Conservation (phyloP, 2,888 invertebrate species). For the Mesoligia furuncula region DNA sequence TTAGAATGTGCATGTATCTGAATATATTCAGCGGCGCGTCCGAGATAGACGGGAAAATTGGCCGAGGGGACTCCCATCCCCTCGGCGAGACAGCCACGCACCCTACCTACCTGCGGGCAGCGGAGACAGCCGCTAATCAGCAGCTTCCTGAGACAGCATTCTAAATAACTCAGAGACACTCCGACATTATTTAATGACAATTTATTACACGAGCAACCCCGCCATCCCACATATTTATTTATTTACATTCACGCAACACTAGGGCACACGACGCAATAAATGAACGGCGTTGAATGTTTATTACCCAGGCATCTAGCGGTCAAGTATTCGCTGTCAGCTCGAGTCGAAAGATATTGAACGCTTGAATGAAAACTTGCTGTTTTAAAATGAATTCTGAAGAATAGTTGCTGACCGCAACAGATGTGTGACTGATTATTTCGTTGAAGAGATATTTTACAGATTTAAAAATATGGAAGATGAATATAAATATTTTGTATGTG, state of each 20-base stretch:
- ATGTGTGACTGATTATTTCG: conserved; percentile 25
- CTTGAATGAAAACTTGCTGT: conserved; percentile 25
- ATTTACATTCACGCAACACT: conserved; percentile 13
- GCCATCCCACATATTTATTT: conserved; percentile 5
- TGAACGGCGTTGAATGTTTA: conserved; percentile 1
- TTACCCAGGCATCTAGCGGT: conserved; percentile 16
- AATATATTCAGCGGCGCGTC: conserved; percentile 71
- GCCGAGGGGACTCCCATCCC: conserved; percentile 14
- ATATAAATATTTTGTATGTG: background rate
- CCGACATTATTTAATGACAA: conserved; percentile 34
- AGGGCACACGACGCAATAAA: conserved; percentile 3
- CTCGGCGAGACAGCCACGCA: conserved; percentile 15
- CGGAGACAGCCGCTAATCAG: conserved; percentile 33
- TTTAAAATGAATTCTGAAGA: conserved; percentile 42
- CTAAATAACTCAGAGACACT: conserved; percentile 31
- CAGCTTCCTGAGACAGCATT: conserved; percentile 34
- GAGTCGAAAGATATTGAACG: conserved; percentile 34
- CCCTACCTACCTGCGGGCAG: conserved; percentile 7
- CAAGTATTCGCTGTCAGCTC: conserved; percentile 18
- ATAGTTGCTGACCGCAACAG: conserved; percentile 11
- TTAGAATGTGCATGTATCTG: conserved; percentile 81
- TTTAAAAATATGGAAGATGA: background rate
- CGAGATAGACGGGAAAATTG: conserved; percentile 63
- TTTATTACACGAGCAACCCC: conserved; percentile 19
- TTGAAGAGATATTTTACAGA: conserved; percentile 11